phyloP scores from a whole-genome alignment of 2,888 invertebrate species.

The Drosophila suboccidentalis region DNA sequence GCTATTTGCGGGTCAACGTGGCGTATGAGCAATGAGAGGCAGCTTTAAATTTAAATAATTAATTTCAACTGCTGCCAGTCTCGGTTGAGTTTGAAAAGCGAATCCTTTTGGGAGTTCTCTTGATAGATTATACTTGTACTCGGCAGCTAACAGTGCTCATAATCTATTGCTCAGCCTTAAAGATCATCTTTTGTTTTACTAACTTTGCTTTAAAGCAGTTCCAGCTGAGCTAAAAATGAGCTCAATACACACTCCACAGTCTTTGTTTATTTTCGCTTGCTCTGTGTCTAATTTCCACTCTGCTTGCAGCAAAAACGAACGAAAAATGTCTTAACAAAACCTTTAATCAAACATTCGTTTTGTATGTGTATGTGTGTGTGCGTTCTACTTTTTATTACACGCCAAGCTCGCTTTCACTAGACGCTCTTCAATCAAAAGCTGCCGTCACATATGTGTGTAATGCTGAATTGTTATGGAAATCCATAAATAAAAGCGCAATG shows the following conservation, averaged over 20 bases:
- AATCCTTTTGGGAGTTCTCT: conserved; percentile 13
- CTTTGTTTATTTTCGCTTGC: not conserved
- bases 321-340: conserved; percentile 1
- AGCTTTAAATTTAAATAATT: conserved; percentile 26
- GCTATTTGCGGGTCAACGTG: conserved; percentile 31
- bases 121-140: conserved; percentile 12
- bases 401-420: conserved; percentile 31
- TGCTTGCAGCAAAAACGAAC: not conserved
- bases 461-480: conserved; percentile 76
- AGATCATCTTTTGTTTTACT: not conserved
- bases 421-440: conserved; percentile 74
- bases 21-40: conserved; percentile 46
- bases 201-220: conserved; percentile 15
- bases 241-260: not conserved
- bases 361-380: not conserved
- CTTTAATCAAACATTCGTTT: conserved; percentile 58
- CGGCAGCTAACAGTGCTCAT: conserved; percentile 1
- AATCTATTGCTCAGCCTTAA: conserved; percentile 4
- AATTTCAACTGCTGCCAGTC: conserved; percentile 19
- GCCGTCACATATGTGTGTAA: conserved; percentile 71
- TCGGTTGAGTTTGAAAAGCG: not conserved
- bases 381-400: conserved; percentile 31
- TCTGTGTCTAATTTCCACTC: conserved; percentile 12
- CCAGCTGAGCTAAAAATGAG: conserved; percentile 3
- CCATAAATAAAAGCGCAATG: conserved; percentile 75